These are phyloP conservation scores for Harpagifer antarcticus DNA, from an alignment of 2,797 vertebrate species.

Conservation along the genomic window DNA sequence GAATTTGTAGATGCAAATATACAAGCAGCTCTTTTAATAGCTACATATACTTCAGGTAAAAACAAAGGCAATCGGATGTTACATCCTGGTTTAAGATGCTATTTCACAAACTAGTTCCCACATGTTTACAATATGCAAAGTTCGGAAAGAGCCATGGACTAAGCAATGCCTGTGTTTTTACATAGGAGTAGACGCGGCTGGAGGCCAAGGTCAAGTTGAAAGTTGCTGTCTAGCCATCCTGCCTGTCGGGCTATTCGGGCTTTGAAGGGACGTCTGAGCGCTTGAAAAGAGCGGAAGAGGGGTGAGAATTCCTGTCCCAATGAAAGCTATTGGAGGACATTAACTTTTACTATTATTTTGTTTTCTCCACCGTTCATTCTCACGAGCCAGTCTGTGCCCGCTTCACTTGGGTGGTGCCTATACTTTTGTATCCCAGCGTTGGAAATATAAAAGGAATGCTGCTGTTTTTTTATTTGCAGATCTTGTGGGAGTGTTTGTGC, in stretches of 20 bases:
- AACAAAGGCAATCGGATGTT: conserved; percentile 15
- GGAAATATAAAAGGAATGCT: conserved; percentile 48
- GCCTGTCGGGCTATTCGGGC: conserved; percentile 86
- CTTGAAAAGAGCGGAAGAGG: conserved; percentile 83
- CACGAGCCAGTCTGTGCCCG: conserved; percentile 47
- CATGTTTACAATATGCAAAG: conserved; percentile 74
- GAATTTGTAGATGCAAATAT: background rate
- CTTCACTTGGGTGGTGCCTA: conserved; percentile 36
- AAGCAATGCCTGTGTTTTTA: conserved; percentile 80
- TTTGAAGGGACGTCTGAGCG: conserved; percentile 82
- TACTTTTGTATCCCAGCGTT: conserved; percentile 24
- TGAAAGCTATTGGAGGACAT: conserved; percentile 82
- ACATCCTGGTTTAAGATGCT: background rate
- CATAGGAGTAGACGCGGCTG: conserved; percentile 87
- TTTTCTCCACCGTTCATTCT: conserved; percentile 67
- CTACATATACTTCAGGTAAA: background rate
- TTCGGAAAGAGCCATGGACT: conserved; percentile 68
- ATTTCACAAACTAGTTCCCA: conserved; percentile 45
- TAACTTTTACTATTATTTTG: conserved; percentile 83
- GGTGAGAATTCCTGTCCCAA: conserved; percentile 84
- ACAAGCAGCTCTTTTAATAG: background rate
- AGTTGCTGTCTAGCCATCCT: conserved; percentile 89
- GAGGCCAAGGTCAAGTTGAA: conserved; percentile 99
- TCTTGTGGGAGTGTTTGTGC: conserved; percentile 60
- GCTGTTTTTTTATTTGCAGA: conserved; percentile 36